Evolutionary conservation across 2,113 vertebrate species (phyloP).

Genomic region (Scomber japonicus): DNA sequence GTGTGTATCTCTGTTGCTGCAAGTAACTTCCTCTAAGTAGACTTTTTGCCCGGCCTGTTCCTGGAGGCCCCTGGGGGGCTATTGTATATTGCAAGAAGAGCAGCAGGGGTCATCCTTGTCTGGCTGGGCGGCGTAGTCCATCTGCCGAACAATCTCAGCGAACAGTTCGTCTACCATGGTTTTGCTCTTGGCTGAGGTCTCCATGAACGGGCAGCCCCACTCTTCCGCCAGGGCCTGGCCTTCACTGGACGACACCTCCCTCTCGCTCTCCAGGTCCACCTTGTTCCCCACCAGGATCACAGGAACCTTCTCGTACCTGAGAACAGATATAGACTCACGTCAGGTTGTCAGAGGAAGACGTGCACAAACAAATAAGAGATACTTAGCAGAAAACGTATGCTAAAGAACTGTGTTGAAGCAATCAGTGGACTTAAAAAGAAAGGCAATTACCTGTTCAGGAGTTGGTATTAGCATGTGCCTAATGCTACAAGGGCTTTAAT

Average conservation of each 20-base stretch:
- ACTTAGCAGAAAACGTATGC: neutral
- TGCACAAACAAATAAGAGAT: too few relatives aligned
- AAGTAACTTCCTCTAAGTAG: slow-evolving; percentile 43
- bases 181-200: slow-evolving; percentile 99
- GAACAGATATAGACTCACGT: slow-evolving; percentile 42
- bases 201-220: slow-evolving; percentile 99
- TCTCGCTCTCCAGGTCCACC: slow-evolving; percentile 97
- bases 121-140: slow-evolving; percentile 99
- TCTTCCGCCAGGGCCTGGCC: slow-evolving; percentile 97
- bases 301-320: slow-evolving; percentile 98
- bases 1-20: slow-evolving; percentile 53
- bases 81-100: slow-evolving; percentile 99
- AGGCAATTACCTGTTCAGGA: neutral
- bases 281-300: slow-evolving; percentile 99
- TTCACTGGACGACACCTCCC: slow-evolving; percentile 95
- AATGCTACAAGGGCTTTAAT: neutral
- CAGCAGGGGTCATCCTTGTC: slow-evolving; percentile 99
- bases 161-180: slow-evolving; percentile 99
- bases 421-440: neutral
- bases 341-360: too few relatives aligned
- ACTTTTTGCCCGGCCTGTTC: slow-evolving; percentile 40
- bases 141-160: slow-evolving; percentile 98
- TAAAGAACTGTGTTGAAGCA: neutral
- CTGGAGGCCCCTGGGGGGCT: slow-evolving; percentile 75
- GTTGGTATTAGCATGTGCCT: neutral